Percentiles rank a stretch among this genome's conserved stretches.
These are phyloP conservation scores for Drosophila koepferae DNA, from an alignment of 2,888 invertebrate genomes.

Conservation along the genomic window DNA sequence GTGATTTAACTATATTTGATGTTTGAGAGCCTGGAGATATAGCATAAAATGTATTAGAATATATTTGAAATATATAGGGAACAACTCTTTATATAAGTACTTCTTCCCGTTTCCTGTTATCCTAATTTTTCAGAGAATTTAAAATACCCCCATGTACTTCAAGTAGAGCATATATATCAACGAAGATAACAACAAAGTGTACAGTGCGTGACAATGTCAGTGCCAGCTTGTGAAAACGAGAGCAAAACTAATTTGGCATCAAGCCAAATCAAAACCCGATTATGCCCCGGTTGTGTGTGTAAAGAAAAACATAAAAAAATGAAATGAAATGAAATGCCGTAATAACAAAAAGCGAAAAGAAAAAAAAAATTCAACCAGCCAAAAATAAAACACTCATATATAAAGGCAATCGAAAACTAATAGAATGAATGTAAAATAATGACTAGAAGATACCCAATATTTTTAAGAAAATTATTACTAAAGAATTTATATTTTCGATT, in stretches of 20 bases:
- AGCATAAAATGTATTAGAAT: too few species aligned
- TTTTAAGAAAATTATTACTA: not conserved
- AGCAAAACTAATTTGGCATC: conserved; percentile 72
- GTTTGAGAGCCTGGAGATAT: too few species aligned
- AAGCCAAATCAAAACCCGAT: conserved; percentile 67
- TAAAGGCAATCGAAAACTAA: not conserved
- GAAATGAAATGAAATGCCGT: conserved; percentile 33
- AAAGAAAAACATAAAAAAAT: conserved; percentile 46
- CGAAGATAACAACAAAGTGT: conserved; percentile 13
- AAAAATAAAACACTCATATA: conserved; percentile 24
- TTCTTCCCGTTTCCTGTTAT: not conserved
- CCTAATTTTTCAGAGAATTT: not conserved
- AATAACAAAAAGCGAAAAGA: conserved; percentile 13
- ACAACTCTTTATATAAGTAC: not conserved
- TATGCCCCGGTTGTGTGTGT: conserved; percentile 32
- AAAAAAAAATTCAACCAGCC: not conserved
- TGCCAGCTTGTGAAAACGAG: conserved; percentile 73
- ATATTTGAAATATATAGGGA: not conserved
- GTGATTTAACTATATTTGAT: too few species aligned
- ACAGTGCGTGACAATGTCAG: conserved; percentile 72
- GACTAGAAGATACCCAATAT: not conserved
- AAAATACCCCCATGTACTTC: not conserved
- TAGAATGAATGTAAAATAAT: not conserved
- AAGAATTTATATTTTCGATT: too few species aligned
- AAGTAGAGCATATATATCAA: not conserved